A percentile compares a stretch with the other conserved stretches of the same genome.
phyloP scores from a whole-genome alignment of 1,140 invertebrate species.

The Brachionus paranguensis region DNA sequence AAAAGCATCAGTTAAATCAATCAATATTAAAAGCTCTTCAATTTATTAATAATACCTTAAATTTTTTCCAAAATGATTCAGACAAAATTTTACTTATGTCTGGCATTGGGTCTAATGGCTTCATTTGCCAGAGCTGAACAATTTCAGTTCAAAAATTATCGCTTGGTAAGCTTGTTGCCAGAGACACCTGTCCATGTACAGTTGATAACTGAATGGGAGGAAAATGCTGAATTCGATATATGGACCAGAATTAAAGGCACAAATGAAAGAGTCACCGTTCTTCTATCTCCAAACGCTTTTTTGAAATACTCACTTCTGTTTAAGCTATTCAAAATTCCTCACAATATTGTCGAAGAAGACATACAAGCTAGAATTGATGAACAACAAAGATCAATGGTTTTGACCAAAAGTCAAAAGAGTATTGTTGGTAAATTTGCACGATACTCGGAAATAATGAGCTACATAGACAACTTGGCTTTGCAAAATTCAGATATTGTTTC shows the following conservation, averaged over 20 bases:
- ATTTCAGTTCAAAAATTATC: background rate
- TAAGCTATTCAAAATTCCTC: background rate
- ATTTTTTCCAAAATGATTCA: too few species aligned
- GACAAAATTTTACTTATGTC: background rate
- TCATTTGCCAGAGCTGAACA: background rate
- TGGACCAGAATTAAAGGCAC: conserved; percentile 18
- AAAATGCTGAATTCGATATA: conserved; percentile 26
- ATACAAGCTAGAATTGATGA: conserved; percentile 6
- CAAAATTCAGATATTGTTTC: background rate
- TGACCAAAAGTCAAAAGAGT: background rate
- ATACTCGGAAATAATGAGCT: conserved; percentile 3
- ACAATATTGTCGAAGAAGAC: background rate
- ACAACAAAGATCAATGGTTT: background rate
- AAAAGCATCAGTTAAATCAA: background rate
- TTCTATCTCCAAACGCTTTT: conserved; percentile 5
- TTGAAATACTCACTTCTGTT: conserved; percentile 25
- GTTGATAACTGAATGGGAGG: background rate
- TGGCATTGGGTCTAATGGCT: background rate
- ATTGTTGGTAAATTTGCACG: conserved; percentile 26
- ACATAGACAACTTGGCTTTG: background rate
- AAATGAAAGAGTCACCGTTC: background rate
- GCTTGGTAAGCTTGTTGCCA: background rate
- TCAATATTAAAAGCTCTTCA: too few species aligned
- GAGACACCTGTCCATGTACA: background rate
- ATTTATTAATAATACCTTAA: too few species aligned